Base-by-base conservation (phyloP, 2,888 invertebrate genomes). In the Melangyna quadrimaculata region DNA sequence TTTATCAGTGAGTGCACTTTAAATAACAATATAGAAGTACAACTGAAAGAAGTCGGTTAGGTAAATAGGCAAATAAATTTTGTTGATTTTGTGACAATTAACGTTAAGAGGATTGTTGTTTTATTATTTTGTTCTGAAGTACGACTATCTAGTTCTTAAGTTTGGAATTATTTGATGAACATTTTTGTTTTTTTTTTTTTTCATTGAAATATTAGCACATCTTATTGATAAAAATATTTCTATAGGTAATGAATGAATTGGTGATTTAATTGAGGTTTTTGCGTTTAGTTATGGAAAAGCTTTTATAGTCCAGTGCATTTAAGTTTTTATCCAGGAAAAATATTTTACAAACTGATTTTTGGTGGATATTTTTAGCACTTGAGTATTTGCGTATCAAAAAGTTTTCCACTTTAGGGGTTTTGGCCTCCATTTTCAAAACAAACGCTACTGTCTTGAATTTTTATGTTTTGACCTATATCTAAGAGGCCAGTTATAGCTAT, bases 1-100 rank as follows among this genome's bases (percentile, higher is more conserved):
- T 9, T 63, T 63, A 43, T 63, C 63, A 19, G 19, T 63, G 19
- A 63, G 29, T 45, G 61, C 27, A 61, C 61, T 61, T n/a, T 40
- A 24, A 27, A 14, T 37, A 2, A 53, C 27, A 53, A 17, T n/a
- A 27, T 12, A 24, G n/a, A n/a, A n/a, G n/a, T 24, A 27, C n/a
- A 24, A 24, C 40, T 40, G 14, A 8, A 53, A 53, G 9, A 53
- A 53, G 3, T 59, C n/a, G 57, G 35, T 35, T 19, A 35, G 22
- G 35, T 32, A 59, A 32, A 59, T 59, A 48, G 12, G 48, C 0
- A 48, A 48, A n/a, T 12, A 35, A 27, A 55, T 12, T 14, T 59
- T 59, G 17, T 29, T 27, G 27, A 7, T 53, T 53, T 29, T 53
- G 9, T 29, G 29, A n/a, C 27, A 53, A 53, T 53, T 53, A 53